Conservation (phyloP, 1,140 invertebrate species). For the Drosophila pseudoobscura region DNA sequence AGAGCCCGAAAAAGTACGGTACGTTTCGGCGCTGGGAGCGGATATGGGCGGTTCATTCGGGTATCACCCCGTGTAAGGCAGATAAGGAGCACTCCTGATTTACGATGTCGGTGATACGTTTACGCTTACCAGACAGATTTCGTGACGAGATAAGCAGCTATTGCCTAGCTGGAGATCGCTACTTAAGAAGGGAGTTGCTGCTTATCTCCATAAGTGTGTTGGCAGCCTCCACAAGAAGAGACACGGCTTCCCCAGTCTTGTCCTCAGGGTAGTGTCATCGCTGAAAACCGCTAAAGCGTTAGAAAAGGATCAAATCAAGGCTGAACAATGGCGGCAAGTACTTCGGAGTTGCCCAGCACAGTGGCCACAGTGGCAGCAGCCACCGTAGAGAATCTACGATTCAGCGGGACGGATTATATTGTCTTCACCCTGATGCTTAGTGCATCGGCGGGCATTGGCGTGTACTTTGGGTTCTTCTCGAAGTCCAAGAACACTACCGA, state of each 20-base stretch:
- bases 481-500: slow-evolving; percentile 82
- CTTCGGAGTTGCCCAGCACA: slow-evolving; percentile 29
- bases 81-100: slow-evolving; percentile 37
- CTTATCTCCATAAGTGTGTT: slow-evolving; percentile 25
- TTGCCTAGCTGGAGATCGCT: slow-evolving; percentile 3
- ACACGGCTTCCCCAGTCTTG: background rate
- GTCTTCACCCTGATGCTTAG: slow-evolving; percentile 86
- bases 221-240: slow-evolving; percentile 36
- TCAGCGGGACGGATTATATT: slow-evolving; percentile 85
- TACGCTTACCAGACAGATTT: slow-evolving; percentile 39
- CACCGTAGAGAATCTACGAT: slow-evolving; percentile 52
- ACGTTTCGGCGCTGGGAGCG: background rate
- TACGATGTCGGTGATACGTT: slow-evolving; percentile 38
- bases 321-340: slow-evolving; percentile 28
- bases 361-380: slow-evolving; percentile 18
- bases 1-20: too few species aligned
- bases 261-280: background rate
- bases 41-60: slow-evolving; percentile 8
- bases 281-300: background rate
- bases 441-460: slow-evolving; percentile 86
- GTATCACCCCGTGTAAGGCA: slow-evolving; percentile 2
- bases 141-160: slow-evolving; percentile 34
- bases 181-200: slow-evolving; percentile 28
- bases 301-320: background rate
- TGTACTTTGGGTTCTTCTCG: slow-evolving; percentile 87